A percentile compares a stretch with the other conserved stretches of the same genome.
These are phyloP conservation scores for Tortrix viridana DNA, from an alignment of 2,888 invertebrate genomes.

Conservation along the genomic window DNA sequence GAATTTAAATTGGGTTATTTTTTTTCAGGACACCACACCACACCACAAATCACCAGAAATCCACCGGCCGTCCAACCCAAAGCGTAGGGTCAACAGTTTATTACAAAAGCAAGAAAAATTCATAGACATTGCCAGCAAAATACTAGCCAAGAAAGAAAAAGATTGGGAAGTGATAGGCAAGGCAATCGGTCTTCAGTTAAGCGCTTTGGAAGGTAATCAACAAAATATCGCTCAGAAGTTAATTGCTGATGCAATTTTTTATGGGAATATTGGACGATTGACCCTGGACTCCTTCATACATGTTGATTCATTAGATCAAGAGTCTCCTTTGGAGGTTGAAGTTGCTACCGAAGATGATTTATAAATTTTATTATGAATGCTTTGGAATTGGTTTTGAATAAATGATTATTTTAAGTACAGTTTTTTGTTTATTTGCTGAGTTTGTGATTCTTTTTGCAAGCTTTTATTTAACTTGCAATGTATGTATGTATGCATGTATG, in stretches of 20 bases:
- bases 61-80: neutral
- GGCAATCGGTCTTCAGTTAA: constrained; percentile 16
- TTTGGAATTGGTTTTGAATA: neutral
- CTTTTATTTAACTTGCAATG: too few relatives aligned
- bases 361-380: too few relatives aligned
- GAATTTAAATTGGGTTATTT: too few relatives aligned
- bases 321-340: neutral
- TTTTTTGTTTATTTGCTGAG: too few relatives aligned
- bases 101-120: constrained; percentile 8
- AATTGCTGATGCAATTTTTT: constrained; percentile 22
- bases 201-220: neutral
- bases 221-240: constrained; percentile 20
- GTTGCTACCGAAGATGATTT: neutral
- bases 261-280: constrained; percentile 18
- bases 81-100: neutral
- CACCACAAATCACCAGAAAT: too few relatives aligned
- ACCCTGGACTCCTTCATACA: neutral
- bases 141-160: constrained; percentile 3
- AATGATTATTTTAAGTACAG: too few relatives aligned
- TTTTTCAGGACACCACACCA: neutral
- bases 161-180: constrained; percentile 32
- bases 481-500: too few relatives aligned
- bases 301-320: neutral
- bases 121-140: neutral
- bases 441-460: too few relatives aligned